These are phyloP conservation scores for silkworm (Bombyx mori) DNA, from an alignment of 1,140 invertebrate genomes.

Conservation along the genomic window ASM3026992v2 NC_085110.1:7596501-7597000, in stretches of 20 bases:
- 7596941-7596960: conserved; percentile 56
- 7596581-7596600: too few relatives aligned
- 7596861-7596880: conserved; percentile 47
- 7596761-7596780: conserved; percentile 75
- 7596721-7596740: conserved; percentile 63
- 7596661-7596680: not conserved
- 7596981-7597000: conserved; percentile 63
- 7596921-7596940: conserved; percentile 57
- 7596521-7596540: too few relatives aligned
- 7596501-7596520: too few relatives aligned
- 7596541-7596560: too few relatives aligned
- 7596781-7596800: conserved; percentile 53
- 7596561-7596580: too few relatives aligned
- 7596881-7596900: conserved; percentile 37
- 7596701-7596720: conserved; percentile 57
- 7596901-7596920: conserved; percentile 51
- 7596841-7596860: conserved; percentile 35
- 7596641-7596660: too few relatives aligned
- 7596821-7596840: conserved; percentile 41
- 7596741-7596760: conserved; percentile 72
- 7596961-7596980: conserved; percentile 63
- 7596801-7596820: conserved; percentile 28
- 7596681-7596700: conserved; percentile 6
- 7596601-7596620: too few relatives aligned
- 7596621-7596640: too few relatives aligned